Percentiles rank a stretch among this genome's conserved stretches.
Conservation (phyloP, 2,888 invertebrate species). For the Tineola bisselliella region DNA sequence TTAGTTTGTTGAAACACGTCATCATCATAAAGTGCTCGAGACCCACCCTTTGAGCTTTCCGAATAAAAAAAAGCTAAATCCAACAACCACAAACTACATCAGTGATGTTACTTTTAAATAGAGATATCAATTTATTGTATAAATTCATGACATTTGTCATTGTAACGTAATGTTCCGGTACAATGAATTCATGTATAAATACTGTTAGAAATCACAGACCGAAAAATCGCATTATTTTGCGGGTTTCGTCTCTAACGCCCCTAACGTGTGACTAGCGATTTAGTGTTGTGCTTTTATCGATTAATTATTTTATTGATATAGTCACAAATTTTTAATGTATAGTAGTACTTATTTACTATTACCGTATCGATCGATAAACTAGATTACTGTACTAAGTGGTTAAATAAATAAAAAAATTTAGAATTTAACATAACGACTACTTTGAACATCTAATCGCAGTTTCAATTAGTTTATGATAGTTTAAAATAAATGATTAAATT, state of each 20-base stretch:
- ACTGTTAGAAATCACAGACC: slow-evolving; percentile 22
- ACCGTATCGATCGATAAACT: too few relatives aligned
- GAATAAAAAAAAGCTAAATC: not conserved
- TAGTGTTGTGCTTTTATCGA: not conserved
- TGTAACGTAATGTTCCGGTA: slow-evolving; percentile 14
- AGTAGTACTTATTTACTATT: too few relatives aligned
- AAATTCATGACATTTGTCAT: slow-evolving; percentile 11
- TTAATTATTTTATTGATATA: not conserved
- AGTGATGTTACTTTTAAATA: slow-evolving; percentile 5
- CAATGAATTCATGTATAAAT: slow-evolving; percentile 16
- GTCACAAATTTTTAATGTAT: not conserved
- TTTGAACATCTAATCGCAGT: too few relatives aligned
- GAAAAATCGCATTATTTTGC: slow-evolving; percentile 46
- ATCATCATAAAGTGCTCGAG: not conserved
- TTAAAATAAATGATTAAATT: too few relatives aligned
- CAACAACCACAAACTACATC: not conserved
- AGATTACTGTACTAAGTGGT: too few relatives aligned
- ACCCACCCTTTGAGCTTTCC: not conserved
- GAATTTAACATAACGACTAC: too few relatives aligned
- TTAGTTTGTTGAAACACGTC: not conserved
- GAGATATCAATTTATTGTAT: slow-evolving; percentile 12
- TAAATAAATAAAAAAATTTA: too few relatives aligned
- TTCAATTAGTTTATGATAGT: too few relatives aligned
- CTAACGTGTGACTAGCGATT: not conserved
- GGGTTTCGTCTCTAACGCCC: slow-evolving; percentile 24